Evolutionary conservation across 2,113 vertebrate species (phyloP).

Genomic region (Oceanodroma tethys): DNA sequence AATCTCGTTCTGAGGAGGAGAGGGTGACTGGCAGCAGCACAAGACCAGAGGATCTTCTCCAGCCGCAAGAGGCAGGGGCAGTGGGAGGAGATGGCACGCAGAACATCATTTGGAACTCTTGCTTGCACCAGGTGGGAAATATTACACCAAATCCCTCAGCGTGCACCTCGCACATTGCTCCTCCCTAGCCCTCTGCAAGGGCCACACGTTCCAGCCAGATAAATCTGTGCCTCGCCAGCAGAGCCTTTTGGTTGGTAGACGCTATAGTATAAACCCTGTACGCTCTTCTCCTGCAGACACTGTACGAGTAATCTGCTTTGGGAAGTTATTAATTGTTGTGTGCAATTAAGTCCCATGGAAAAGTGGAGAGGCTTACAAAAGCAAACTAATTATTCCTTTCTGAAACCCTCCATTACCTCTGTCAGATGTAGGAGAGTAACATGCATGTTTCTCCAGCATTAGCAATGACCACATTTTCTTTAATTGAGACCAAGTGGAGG

Average conservation of each 20-base stretch:
- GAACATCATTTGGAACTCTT: neutral
- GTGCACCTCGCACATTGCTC: fast-evolving
- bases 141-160: no score
- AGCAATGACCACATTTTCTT: neutral
- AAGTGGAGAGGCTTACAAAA: neutral
- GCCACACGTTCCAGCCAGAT: neutral
- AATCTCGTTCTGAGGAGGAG: neutral
- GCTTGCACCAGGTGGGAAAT: neutral
- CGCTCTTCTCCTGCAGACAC: neutral
- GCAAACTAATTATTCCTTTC: neutral
- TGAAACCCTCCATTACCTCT: neutral
- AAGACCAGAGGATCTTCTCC: neutral
- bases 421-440: neutral
- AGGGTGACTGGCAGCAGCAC: neutral
- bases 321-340: neutral
- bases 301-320: neutral
- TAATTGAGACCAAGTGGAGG: neutral
- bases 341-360: neutral
- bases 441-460: neutral
- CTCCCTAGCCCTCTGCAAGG: neutral
- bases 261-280: fast-evolving
- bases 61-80: neutral
- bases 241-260: neutral
- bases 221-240: fast-evolving
- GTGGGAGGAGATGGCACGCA: neutral